Evolutionary conservation across 2,113 vertebrate genomes (phyloP).

Genomic region (Gasterosteus aculeatus): DNA sequence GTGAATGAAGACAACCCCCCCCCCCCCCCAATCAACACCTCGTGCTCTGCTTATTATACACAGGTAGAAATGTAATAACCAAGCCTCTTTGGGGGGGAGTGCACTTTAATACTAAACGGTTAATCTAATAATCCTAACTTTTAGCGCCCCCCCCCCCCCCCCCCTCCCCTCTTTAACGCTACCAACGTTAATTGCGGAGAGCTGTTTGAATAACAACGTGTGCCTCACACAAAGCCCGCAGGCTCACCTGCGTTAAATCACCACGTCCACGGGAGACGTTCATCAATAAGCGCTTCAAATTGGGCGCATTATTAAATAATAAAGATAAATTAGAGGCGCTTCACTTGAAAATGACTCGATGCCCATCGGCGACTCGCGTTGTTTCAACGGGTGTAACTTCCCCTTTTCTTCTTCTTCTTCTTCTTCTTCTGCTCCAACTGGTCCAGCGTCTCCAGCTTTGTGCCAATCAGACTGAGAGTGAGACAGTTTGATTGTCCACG

Average conservation of each 20-base stretch:
- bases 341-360: no score
- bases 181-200: neutral
- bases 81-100: neutral
- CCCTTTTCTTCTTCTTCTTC: no score
- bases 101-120: slow-evolving; percentile 3
- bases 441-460: slow-evolving; percentile 31
- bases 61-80: slow-evolving; percentile 57
- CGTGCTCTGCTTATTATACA: slow-evolving; percentile 45
- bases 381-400: no score
- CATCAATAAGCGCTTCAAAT: no score
- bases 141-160: neutral
- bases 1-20: neutral
- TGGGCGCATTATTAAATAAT: no score
- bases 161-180: neutral
- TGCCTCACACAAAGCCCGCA: slow-evolving; percentile 27
- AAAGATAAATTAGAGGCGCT: neutral
- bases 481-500: neutral
- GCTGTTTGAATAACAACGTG: slow-evolving; percentile 38
- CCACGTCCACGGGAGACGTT: neutral
- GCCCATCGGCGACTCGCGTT: no score
- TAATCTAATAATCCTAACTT: neutral
- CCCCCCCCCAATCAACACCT: neutral
- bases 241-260: slow-evolving; percentile 26
- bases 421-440: no score
- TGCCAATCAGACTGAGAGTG: neutral